Conservation (phyloP, 1,140 invertebrate genomes). For the Drosophila melanogaster region Release_6_plus_ISO1_MT NC_004354.4:6764001-6764500, state of each 20-base stretch:
- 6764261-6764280: neutral
- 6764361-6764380: neutral
- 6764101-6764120: neutral
- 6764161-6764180: conserved; percentile 28
- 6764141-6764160: neutral
- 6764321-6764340: neutral
- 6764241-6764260: neutral
- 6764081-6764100: neutral
- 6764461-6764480: conserved; percentile 50
- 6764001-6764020: conserved; percentile 85
- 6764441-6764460: conserved; percentile 31
- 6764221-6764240: conserved; percentile 14
- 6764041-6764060: conserved; percentile 85
- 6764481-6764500: conserved; percentile 84
- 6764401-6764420: neutral
- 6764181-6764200: conserved; percentile 53
- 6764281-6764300: conserved; percentile 5
- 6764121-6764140: neutral
- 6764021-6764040: conserved; percentile 86
- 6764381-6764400: neutral
- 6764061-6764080: neutral
- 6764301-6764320: neutral
- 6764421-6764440: neutral
- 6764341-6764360: neutral
- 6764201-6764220: neutral